Evolutionary conservation across 2,113 vertebrate species (phyloP).

Genomic region (Pachypanchax playfairii): DNA sequence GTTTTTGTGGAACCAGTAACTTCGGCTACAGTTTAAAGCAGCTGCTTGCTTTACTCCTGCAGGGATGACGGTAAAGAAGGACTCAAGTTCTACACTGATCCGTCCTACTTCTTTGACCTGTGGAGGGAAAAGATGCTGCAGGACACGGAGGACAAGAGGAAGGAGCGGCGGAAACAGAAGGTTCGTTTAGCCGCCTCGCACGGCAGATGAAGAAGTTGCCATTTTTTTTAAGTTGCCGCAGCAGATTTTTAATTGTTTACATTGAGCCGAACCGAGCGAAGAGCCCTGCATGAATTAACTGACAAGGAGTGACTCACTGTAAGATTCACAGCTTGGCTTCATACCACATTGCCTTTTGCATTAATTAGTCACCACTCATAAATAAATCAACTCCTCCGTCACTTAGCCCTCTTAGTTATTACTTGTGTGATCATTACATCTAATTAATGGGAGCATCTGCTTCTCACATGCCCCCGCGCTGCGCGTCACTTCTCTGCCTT

Average conservation of each 20-base stretch:
- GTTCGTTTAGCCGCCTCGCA: conserved; percentile 69
- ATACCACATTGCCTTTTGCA: conserved; percentile 19
- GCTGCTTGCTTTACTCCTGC: conserved; percentile 39
- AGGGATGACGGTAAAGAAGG: conserved; percentile 98
- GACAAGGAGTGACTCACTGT: conserved; percentile 25
- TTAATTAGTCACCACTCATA: conserved; percentile 52
- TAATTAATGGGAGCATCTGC: conserved; percentile 71
- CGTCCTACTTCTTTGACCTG: conserved; percentile 98
- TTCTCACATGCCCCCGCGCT: conserved; percentile 32
- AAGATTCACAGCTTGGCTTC: conserved; percentile 33
- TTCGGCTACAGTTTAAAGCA: too few relatives aligned
- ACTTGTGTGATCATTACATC: conserved; percentile 60
- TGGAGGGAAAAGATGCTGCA: conserved; percentile 99
- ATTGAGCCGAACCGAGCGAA: not conserved
- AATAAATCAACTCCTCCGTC: conserved; percentile 52
- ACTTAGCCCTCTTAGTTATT: conserved; percentile 51
- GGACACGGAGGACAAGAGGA: conserved; percentile 98
- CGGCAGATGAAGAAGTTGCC: not conserved
- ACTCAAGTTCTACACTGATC: conserved; percentile 98
- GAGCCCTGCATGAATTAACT: conserved; percentile 25
- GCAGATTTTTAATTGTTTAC: not conserved
- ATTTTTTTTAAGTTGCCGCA: conserved; percentile 6
- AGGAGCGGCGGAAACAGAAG: conserved; percentile 98
- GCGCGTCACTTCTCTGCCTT: conserved; percentile 18
- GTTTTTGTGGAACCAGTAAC: too few relatives aligned